Evolutionary conservation across 2,113 vertebrate species (phyloP), one percentile per base, ranked within the genome.

Genomic region (Orthonyx spaldingii): DNA sequence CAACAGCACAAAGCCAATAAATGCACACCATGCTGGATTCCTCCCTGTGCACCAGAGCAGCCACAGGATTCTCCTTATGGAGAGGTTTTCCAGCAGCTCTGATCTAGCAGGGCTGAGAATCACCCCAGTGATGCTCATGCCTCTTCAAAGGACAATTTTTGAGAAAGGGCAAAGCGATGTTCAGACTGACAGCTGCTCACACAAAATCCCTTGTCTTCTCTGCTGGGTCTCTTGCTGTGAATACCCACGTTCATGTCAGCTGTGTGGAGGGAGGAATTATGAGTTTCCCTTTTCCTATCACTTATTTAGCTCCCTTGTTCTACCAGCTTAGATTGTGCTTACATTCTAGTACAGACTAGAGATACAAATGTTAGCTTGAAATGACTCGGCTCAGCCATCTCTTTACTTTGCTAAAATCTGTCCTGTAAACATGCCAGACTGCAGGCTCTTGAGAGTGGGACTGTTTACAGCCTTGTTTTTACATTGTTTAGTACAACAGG

Each of bases 401-500:
- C 93, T 86, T 76, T 72, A 65, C 53, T 88, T 84, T 2, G 2
- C 60, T 89, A 52, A 87, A 94, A 75, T 46, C 64, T 66, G 42
- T 84, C 80, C 84, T 77, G 72, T 75, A 78, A 89, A 93, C 60
- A 55, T 47, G 60, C 17, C 32, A 71, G 44, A 16, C 88, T 79
- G 60, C 21, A 42, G 53, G 26, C 52, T 82, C 50, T 72, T 86
- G 65, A 87, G 83, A 91, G 13, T 18, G 19, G 10, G 19, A 32
- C 77, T 93, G 44, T 94, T 96, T 93, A 86, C 86, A 75, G 53
- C 71, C 77, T 61, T 76, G 11, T 77, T 93, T 93, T 78, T 21
- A 77, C 74, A 37, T 18, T 49, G 27, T 89, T 84, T 60, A 69
- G 50, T 82, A 82, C 28, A 75, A 27, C 39, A 65, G 59, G 66